Percentiles rank a stretch among this genome's conserved stretches.
phyloP scores from a whole-genome alignment of 2,113 vertebrate genomes.

The Corythornis madagascariensis region DNA sequence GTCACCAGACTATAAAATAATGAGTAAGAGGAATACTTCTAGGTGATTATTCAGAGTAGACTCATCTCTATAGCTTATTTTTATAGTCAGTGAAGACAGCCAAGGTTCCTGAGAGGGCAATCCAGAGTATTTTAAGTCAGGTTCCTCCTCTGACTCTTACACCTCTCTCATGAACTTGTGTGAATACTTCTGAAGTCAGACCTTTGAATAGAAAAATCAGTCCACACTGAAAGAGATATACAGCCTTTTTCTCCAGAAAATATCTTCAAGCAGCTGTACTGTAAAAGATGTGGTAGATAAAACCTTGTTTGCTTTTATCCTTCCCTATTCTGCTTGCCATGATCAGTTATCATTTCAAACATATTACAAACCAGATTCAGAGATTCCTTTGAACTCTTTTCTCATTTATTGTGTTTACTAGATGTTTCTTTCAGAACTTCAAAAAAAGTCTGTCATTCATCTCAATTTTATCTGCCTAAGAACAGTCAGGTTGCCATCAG shows the following conservation, averaged over 20 bases:
- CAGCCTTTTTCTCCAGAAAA: neutral
- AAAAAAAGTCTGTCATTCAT: neutral
- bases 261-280: neutral
- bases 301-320: neutral
- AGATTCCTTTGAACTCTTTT: neutral
- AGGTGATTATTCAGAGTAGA: neutral
- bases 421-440: neutral
- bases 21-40: neutral
- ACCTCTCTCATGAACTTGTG: neutral
- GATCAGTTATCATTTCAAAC: neutral
- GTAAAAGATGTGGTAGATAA: neutral
- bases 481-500: neutral
- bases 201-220: neutral
- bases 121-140: neutral
- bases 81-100: neutral
- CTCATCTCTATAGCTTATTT: neutral
- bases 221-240: neutral
- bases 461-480: neutral
- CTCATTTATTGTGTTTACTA: constrained; percentile 5
- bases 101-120: neutral
- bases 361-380: neutral
- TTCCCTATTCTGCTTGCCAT: neutral
- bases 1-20: neutral
- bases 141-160: neutral
- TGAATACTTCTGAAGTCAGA: neutral